A percentile compares a stretch with the other conserved stretches of the same genome.
Conservation (phyloP, 2,797 vertebrate species). For the Sparidentex hasta region DNA sequence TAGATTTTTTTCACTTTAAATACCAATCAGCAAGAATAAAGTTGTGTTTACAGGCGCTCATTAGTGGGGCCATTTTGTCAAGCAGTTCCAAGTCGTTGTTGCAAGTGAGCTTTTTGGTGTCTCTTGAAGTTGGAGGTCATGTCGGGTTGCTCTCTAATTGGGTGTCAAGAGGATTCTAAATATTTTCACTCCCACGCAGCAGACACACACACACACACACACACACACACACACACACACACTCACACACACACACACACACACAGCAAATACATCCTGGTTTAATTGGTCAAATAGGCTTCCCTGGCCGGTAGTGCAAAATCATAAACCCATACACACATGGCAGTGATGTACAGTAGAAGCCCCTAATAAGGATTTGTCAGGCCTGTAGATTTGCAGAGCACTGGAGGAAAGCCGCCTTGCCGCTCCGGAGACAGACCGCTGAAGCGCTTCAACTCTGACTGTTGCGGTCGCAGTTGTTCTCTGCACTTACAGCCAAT, state of each 20-base stretch:
- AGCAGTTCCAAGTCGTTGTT: conserved; percentile 77
- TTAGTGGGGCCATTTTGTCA: conserved; percentile 77
- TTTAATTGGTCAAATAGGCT: conserved; percentile 85
- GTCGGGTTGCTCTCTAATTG: conserved; percentile 83
- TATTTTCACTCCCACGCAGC: conserved; percentile 72
- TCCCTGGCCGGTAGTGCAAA: conserved; percentile 68
- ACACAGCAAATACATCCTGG: conserved; percentile 68
- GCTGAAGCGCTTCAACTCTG: conserved; percentile 40
- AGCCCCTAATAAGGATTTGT: conserved; percentile 77
- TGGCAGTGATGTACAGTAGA: conserved; percentile 63
- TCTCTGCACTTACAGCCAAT: conserved; percentile 61
- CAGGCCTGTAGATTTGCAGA: conserved; percentile 65
- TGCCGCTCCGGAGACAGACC: conserved; percentile 52
- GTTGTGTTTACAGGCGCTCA: conserved; percentile 76
- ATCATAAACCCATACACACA: conserved; percentile 39
- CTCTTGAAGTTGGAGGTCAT: conserved; percentile 79
- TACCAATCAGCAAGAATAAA: conserved; percentile 73
- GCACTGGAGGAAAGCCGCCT: conserved; percentile 55
- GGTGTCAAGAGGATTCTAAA: conserved; percentile 85
- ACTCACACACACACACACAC: conserved; percentile 47
- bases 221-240: conserved; percentile 48
- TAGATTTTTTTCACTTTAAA: conserved; percentile 38
- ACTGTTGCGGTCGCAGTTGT: conserved; percentile 48
- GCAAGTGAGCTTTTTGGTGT: conserved; percentile 75
- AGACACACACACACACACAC: conserved; percentile 32